Percentiles rank a stretch among this genome's conserved stretches.
These are phyloP conservation scores for Pogonomyrmex californicus DNA, from an alignment of 1,140 invertebrate species.

Conservation along the genomic window DNA sequence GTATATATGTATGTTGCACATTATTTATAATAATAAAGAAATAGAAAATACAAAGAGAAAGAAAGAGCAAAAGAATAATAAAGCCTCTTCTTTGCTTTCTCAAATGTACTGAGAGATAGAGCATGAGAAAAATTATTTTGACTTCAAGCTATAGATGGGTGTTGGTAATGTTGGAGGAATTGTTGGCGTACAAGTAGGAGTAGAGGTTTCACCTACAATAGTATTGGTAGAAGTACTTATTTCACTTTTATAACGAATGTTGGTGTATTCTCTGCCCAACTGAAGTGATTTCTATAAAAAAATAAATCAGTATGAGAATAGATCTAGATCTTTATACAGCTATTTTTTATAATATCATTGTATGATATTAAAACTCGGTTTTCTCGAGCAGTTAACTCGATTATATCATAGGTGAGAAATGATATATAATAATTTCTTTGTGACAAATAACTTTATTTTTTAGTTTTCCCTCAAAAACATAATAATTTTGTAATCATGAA, in stretches of 20 bases:
- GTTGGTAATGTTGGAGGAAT: slow-evolving; percentile 78
- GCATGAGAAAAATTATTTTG: slow-evolving; percentile 81
- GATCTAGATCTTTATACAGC: not conserved
- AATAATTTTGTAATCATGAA: no score
- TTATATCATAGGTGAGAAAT: no score
- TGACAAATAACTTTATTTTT: no score
- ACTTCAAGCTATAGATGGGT: slow-evolving; percentile 78
- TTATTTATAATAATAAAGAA: slow-evolving; percentile 11
- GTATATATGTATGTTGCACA: no score
- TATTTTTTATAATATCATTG: not conserved
- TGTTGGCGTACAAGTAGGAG: slow-evolving; percentile 77
- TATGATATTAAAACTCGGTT: no score
- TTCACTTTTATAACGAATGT: slow-evolving; percentile 91
- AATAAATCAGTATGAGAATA: slow-evolving; percentile 23
- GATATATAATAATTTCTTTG: no score
- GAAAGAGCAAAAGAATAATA: slow-evolving; percentile 43
- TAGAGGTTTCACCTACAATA: slow-evolving; percentile 76
- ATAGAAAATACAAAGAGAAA: not conserved
- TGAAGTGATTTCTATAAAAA: slow-evolving; percentile 91
- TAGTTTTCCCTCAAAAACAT: no score
- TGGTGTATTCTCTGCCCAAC: slow-evolving; percentile 96
- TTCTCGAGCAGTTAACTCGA: no score
- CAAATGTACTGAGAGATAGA: slow-evolving; percentile 45
- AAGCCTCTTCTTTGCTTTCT: slow-evolving; percentile 74
- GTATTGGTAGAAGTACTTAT: slow-evolving; percentile 75